Base-by-base conservation (phyloP, 2,888 invertebrate genomes). In the Sinopyrophorus schimmeli region DNA sequence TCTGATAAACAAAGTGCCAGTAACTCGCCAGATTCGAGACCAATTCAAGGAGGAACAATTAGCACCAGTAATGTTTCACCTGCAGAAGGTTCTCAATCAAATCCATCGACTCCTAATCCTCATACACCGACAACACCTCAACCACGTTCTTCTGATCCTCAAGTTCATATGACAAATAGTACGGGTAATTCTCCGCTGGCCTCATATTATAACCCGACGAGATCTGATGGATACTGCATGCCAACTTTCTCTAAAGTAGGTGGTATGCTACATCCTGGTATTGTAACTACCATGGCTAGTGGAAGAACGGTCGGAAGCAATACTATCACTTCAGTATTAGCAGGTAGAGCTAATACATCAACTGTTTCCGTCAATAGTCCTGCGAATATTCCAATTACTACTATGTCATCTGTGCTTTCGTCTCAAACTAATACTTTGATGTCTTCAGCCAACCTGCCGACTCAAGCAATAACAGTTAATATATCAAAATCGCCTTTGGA, bases 41-140 rank as follows among this genome's bases (percentile, higher is more conserved):
- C 90, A 0, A 89, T 89, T 49, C 90, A 91, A 69, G 90, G 89
- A 3, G 90, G 89, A 0, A 86, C 89, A 1, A 87, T 91, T 5
- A 90, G 89, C 59, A 90, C 90, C 0, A 90, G 89, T 67, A 85
- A 88, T 62, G 87, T 87, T 23, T 86, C 88, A 31, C 84, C 87
- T 0, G 75, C 79, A 2, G 83, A 83, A 52, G 80, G 81, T 53
- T 80, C 83, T 1, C 82, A 83, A n/a, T 81, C 82, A 2, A 81
- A 81, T 17, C 71, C 76, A 27, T 80, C 80, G 0, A 78, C 75
- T 54, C 78, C 80, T 58, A 79, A 81, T 2, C 70, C 74, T 42
- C 66, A 73, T 23, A 77, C 74, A 42, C 76, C 78, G 59, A 77
- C 79, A 3, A 67, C 70, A 53, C 49, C 63, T 47, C 64, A 53